These are phyloP conservation scores for Scaptomyza reducta DNA, from an alignment of 2,888 invertebrate species.

Conservation along the genomic window DNA sequence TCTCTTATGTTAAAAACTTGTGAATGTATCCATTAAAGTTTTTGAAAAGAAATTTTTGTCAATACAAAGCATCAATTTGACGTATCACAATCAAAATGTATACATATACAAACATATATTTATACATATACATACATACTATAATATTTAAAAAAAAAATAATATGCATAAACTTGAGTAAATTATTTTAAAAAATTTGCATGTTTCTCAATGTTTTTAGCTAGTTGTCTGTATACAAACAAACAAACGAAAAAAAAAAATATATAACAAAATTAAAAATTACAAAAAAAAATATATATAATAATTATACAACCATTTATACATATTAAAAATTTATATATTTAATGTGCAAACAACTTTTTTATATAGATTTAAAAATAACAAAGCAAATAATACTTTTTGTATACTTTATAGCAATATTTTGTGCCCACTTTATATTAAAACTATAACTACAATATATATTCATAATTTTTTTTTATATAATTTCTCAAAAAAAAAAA, in stretches of 20 bases:
- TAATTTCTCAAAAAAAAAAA: conserved; percentile 46
- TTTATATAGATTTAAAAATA: conserved; percentile 13
- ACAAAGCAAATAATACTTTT: conserved; percentile 48
- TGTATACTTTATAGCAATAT: conserved; percentile 68
- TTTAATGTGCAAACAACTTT: conserved; percentile 63
- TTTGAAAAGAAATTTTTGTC: conserved; percentile 29
- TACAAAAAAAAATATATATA: conserved; percentile 27
- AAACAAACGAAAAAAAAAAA: conserved; percentile 41
- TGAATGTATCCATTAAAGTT: conserved; percentile 27
- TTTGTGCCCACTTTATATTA: conserved; percentile 67
- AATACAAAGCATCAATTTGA: conserved; percentile 39
- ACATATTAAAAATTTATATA: conserved; percentile 53
- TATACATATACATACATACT: conserved; percentile 14
- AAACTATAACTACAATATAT: conserved; percentile 56
- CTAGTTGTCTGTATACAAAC: conserved; percentile 69
- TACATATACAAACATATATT: conserved; percentile 17
- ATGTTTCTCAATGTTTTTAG: conserved; percentile 85
- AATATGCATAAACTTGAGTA: conserved; percentile 68
- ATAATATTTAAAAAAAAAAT: conserved; percentile 15
- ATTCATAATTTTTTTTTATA: conserved; percentile 56
- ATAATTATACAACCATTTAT: conserved; percentile 61
- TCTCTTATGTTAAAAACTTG: conserved; percentile 38
- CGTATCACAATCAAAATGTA: conserved; percentile 27
- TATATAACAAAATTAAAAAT: conserved; percentile 52
- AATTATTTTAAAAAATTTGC: conserved; percentile 78